phyloP scores from a whole-genome alignment of 2,113 vertebrate species.

The Gasterosteus nipponicus region DNA sequence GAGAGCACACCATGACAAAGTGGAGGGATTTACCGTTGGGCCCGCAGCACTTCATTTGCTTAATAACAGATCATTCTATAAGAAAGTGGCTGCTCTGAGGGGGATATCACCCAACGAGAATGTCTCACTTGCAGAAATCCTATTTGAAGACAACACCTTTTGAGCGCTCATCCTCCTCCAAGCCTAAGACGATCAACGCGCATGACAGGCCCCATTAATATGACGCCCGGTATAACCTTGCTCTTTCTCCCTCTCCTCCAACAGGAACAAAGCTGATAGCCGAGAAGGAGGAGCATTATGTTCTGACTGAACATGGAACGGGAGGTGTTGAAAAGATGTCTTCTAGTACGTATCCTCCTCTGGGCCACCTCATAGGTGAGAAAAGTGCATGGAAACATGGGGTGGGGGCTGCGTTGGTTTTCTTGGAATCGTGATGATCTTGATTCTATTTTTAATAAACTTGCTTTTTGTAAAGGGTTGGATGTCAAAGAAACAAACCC shows the following conservation, averaged over 20 bases:
- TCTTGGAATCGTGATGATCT: not conserved
- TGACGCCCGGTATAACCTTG: conserved; percentile 71
- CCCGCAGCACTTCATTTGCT: conserved; percentile 82
- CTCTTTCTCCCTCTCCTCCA: conserved; percentile 58
- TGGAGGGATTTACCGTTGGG: conserved; percentile 80
- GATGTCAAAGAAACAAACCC: conserved; percentile 5
- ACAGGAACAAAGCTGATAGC: conserved; percentile 71
- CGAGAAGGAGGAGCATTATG: conserved; percentile 61
- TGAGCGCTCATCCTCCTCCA: conserved; percentile 75
- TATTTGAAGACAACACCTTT: conserved; percentile 82
- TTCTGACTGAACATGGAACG: conserved; percentile 54
- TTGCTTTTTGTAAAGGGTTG: not conserved
- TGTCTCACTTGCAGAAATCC: conserved; percentile 78
- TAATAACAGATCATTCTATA: conserved; percentile 83
- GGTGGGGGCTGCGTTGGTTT: conserved; percentile 6
- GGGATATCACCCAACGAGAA: conserved; percentile 75
- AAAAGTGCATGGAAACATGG: conserved; percentile 2
- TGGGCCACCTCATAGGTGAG: conserved; percentile 52
- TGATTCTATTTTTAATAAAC: conserved; percentile 26
- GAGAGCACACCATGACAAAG: conserved; percentile 79
- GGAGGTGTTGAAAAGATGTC: conserved; percentile 50
- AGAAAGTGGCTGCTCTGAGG: conserved; percentile 72
- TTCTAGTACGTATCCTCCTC: conserved; percentile 33
- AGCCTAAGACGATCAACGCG: conserved; percentile 74
- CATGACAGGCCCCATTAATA: conserved; percentile 76